A percentile compares a stretch with the other conserved stretches of the same genome.
phyloP scores from a whole-genome alignment of 2,113 vertebrate species.

The Myrmecophaga tridactyla region DNA sequence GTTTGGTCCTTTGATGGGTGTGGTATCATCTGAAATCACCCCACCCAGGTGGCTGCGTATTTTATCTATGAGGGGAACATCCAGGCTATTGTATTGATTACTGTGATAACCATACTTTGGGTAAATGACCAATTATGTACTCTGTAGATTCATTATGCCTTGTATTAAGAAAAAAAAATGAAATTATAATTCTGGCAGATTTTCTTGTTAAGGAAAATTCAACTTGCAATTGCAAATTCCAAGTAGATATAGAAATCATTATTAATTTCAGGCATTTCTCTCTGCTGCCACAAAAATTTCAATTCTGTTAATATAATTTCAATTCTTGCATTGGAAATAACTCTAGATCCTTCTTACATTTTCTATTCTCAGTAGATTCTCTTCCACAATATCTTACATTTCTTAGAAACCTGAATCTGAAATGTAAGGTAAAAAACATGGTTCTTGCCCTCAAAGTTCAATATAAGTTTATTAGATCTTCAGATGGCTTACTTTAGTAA shows the following conservation, averaged over 20 bases:
- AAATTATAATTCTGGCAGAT: background rate
- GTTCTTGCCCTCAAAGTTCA: background rate
- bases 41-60: background rate
- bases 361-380: background rate
- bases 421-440: background rate
- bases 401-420: background rate
- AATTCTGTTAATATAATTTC: background rate
- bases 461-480: background rate
- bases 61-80: background rate
- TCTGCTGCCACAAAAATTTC: background rate
- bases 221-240: background rate
- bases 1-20: background rate
- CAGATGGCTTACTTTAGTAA: slow-evolving; percentile 35
- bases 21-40: background rate
- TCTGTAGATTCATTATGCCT: background rate
- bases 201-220: slow-evolving; percentile 11
- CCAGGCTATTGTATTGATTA: background rate
- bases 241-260: background rate
- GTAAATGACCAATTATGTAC: background rate
- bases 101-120: background rate
- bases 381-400: slow-evolving; percentile 21
- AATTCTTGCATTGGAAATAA: background rate
- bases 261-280: background rate
- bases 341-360: background rate
- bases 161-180: background rate